Evolutionary conservation across 2,797 vertebrate genomes (phyloP), one percentile per base, ranked within the genome.

Genomic region (Sciaenops ocellatus): DNA sequence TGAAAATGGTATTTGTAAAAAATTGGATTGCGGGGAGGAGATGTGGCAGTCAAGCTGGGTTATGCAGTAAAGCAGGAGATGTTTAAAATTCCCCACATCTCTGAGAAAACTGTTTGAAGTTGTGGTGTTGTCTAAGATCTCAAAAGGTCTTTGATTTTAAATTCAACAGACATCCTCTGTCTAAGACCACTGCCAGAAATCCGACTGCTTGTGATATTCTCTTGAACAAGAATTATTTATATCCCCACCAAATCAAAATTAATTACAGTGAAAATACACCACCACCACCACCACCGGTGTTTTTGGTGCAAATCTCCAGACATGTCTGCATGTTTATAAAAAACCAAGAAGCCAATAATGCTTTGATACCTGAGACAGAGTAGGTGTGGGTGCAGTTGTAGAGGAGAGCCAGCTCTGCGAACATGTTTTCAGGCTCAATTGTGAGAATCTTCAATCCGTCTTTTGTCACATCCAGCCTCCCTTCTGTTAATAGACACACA

Each of bases 321-420:
- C 17, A 74, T 52, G 54, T 48, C 26, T 50, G 18, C 2, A 51
- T 42, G 28, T 48, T 44, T 44, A 44, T 38, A 66, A 26, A 51
- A 69, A 80, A 42, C 13, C 34, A 24, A 67, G 41, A 26, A 63
- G 30, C 9, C 13, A 12, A 44, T 22, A 41, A 11, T 5, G 42
- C 61, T 69, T 61, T 61, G 34, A 54, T 93, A 95, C 95, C 94
- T 93, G 94, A 89, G 71, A 95, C 87, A 4, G 94, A 93, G 83
- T 78, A 90, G 20, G 71, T 79, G 77, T 94, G 87, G 50, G 79
- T 91, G 82, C 89, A 95, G 84, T 85, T 83, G 84, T 94, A 95
- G 73, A 95, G 89, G 60, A 95, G 90, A 7, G 93, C 90, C 79
- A 93, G 71, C 78, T 95, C 95, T 71, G 93, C 95, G 64, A 95